Evolutionary conservation across 2,113 vertebrate genomes (phyloP), one percentile per base, ranked within the genome.

Genomic region (Alces alces): DNA sequence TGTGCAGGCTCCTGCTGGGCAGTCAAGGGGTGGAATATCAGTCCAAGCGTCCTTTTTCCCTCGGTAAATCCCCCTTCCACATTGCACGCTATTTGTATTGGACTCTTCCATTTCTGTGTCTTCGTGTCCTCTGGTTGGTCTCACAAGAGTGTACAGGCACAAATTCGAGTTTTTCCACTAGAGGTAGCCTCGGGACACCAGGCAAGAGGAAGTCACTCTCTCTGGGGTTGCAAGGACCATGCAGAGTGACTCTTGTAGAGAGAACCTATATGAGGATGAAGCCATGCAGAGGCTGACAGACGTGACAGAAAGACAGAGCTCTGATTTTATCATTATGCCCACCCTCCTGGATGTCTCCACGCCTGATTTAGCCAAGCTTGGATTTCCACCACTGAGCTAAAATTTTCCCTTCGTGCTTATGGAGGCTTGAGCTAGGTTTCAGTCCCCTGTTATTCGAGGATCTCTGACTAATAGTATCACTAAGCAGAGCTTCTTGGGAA

Each of bases 361-460:
- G 66, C 27, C 64, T 70, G 60, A 83, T 73, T 43, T 55, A 90
- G 47, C 30, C n/a, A 60, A 45, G 66, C 15, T 55, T 95, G 57
- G 28, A 27, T 94, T 95, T 92, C 64, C 16, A 21, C 57, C 54
- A 43, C 28, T 61, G 83, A 80, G 73, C 28, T 76, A 52, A 91
- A 84, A 89, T 61, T 86, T 87, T 82, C 36, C 10, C 92, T 70
- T 96, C 60, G 85, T 47, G 5, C 39, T 89, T 79, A 54, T 3
- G 23, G 76, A 93, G 12, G 47, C 66, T 36, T 54, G 64, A 95
- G 58, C 80, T 84, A 55, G 89, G 39, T 92, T 88, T 87, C 55
- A 50, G 39, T 94, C 23, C 79, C 86, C 87, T 95, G 79, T 66
- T 92, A 89, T 89, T 80, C 33, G 88, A 89, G 93, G 76, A 73